A percentile compares a stretch with the other conserved stretches of the same genome.
phyloP scores from a whole-genome alignment of 2,888 invertebrate genomes.

The Chrysopilus asiliformis region DNA sequence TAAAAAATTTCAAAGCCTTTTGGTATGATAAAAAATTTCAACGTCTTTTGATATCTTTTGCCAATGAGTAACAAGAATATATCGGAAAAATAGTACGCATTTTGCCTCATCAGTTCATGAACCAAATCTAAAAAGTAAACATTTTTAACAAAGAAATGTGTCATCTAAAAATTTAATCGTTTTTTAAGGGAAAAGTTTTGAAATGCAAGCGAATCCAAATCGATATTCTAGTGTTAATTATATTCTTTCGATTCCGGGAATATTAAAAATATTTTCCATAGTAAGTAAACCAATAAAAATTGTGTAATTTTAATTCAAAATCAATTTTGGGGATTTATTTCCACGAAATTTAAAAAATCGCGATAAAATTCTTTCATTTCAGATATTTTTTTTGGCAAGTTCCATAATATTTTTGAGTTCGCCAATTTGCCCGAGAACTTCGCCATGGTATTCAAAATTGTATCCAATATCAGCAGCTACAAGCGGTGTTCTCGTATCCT shows the following conservation, averaged over 20 bases:
- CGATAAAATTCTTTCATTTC: not conserved
- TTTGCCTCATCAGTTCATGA: too few relatives aligned
- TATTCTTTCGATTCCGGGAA: slow-evolving; percentile 1
- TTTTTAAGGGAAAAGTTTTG: too few relatives aligned
- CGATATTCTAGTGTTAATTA: not conserved
- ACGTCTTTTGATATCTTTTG: too few relatives aligned
- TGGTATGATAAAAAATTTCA: too few relatives aligned
- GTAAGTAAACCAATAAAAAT: not conserved
- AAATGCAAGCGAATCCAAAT: not conserved
- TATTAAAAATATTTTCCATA: slow-evolving; percentile 4
- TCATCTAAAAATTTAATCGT: too few relatives aligned
- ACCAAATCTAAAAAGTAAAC: too few relatives aligned
- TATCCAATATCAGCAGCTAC: slow-evolving; percentile 10
- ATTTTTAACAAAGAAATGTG: too few relatives aligned
- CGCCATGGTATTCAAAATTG: slow-evolving; percentile 9
- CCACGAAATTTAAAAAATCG: not conserved
- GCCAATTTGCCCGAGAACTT: slow-evolving; percentile 9
- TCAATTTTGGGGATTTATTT: not conserved
- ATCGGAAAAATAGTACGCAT: too few relatives aligned
- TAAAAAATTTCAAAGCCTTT: too few relatives aligned
- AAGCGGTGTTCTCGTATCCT: slow-evolving; percentile 7
- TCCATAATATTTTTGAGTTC: slow-evolving; percentile 10
- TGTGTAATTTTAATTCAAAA: not conserved
- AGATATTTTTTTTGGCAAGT: slow-evolving; percentile 9
- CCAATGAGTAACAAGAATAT: too few relatives aligned